Percentiles rank a stretch among this genome's conserved stretches.
These are phyloP conservation scores for Lepas anatifera DNA, from an alignment of 2,888 invertebrate genomes.

Conservation along the genomic window DNA sequence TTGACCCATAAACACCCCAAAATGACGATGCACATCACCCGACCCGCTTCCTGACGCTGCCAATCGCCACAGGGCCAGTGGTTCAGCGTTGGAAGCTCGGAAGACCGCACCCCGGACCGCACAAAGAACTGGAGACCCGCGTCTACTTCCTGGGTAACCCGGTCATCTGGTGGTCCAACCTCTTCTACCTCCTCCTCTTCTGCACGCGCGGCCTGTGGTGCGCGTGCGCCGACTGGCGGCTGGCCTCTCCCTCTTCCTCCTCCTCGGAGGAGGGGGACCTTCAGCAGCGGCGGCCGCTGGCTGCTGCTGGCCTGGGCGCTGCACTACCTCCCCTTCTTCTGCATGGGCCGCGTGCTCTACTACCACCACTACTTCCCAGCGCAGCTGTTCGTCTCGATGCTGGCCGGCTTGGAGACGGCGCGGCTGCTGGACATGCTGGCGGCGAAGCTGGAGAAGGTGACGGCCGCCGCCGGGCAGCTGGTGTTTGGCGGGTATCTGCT, in stretches of 20 bases:
- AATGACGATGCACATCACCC: too few species aligned
- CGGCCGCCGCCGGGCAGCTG: too few species aligned
- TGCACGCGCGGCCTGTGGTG: slow-evolving; percentile 52
- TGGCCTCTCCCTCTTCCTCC: slow-evolving; percentile 35
- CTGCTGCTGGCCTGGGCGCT: slow-evolving; percentile 74
- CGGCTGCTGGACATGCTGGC: too few species aligned
- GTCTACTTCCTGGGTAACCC: slow-evolving; percentile 91
- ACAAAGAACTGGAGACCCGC: slow-evolving; percentile 42
- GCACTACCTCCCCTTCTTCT: slow-evolving; percentile 94
- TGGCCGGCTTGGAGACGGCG: slow-evolving; percentile 61
- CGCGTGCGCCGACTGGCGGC: slow-evolving; percentile 57
- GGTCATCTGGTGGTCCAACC: slow-evolving; percentile 85
- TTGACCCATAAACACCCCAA: too few species aligned
- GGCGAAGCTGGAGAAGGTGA: too few species aligned
- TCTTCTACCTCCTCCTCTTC: slow-evolving; percentile 60
- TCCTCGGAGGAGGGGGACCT: slow-evolving; percentile 27
- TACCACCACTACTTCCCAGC: slow-evolving; percentile 97
- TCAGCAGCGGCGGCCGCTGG: slow-evolving; percentile 49
- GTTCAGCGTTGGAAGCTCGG: background rate
- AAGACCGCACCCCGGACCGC: too few species aligned
- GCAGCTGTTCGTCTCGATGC: slow-evolving; percentile 78
- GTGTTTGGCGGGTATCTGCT: too few species aligned
- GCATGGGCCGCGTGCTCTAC: slow-evolving; percentile 88
- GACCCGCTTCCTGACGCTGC: too few species aligned
- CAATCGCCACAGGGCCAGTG: slow-evolving; percentile 43